These are phyloP conservation scores for Saccostrea glomerata DNA, from an alignment of 1,140 invertebrate species.

Conservation along the genomic window DNA sequence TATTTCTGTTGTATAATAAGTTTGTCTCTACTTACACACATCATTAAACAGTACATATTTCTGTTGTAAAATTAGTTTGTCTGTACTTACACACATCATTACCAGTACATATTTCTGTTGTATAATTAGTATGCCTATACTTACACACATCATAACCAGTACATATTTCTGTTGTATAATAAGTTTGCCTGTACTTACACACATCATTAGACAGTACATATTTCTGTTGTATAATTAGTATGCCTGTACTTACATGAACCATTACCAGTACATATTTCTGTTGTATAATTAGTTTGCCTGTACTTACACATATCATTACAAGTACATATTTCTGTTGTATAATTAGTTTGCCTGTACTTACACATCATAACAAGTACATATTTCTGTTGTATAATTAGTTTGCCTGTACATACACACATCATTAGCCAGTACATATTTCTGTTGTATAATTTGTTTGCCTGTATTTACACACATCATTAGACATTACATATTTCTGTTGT, in stretches of 20 bases:
- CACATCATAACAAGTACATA: conserved; percentile 68
- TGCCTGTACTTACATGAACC: conserved; percentile 63
- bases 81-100: conserved; percentile 67
- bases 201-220: conserved; percentile 66
- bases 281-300: neutral
- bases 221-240: conserved; percentile 26
- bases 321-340: conserved; percentile 60
- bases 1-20: conserved; percentile 50
- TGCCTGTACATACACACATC: conserved; percentile 64
- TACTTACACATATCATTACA: conserved; percentile 66
- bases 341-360: conserved; percentile 45
- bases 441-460: neutral
- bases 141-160: conserved; percentile 68
- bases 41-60: conserved; percentile 65
- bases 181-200: conserved; percentile 55
- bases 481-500: conserved; percentile 60
- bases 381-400: conserved; percentile 33
- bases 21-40: conserved; percentile 61
- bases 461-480: conserved; percentile 68
- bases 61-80: neutral
- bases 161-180: conserved; percentile 55
- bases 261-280: conserved; percentile 63
- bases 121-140: neutral
- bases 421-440: conserved; percentile 64
- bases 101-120: conserved; percentile 60